These are phyloP conservation scores for Patella vulgata DNA, from an alignment of 1,140 invertebrate species.

Conservation along the genomic window DNA sequence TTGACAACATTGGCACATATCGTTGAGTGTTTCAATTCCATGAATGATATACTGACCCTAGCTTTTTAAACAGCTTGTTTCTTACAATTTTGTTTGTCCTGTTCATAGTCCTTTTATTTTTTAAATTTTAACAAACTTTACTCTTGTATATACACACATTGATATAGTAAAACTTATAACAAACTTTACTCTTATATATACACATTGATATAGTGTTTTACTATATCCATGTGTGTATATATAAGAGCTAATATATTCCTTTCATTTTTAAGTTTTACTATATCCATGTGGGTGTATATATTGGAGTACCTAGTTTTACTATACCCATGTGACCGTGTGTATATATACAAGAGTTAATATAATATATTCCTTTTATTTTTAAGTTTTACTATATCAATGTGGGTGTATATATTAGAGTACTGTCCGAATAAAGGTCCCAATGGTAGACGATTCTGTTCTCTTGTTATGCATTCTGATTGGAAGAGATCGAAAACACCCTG, in stretches of 20 bases:
- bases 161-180: too few relatives aligned
- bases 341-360: not conserved
- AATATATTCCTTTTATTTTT: not conserved
- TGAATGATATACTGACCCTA: too few relatives aligned
- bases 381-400: conserved; percentile 39
- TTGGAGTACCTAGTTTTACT: not conserved
- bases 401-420: conserved; percentile 39
- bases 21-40: too few relatives aligned
- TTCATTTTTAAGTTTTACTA: not conserved
- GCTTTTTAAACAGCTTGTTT: too few relatives aligned
- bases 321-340: not conserved
- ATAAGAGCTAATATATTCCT: not conserved
- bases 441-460: conserved; percentile 24
- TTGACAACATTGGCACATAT: too few relatives aligned
- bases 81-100: too few relatives aligned
- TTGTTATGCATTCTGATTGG: conserved; percentile 29
- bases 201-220: not conserved
- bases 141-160: too few relatives aligned
- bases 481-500: conserved; percentile 27
- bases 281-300: not conserved
- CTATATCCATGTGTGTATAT: not conserved
- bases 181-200: too few relatives aligned
- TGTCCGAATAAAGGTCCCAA: conserved; percentile 10
- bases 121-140: too few relatives aligned
- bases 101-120: too few relatives aligned